Evolutionary conservation across 2,888 invertebrate genomes (phyloP), one percentile per base, ranked within the genome.

Genomic region (Synanthedon myopaeformis): DNA sequence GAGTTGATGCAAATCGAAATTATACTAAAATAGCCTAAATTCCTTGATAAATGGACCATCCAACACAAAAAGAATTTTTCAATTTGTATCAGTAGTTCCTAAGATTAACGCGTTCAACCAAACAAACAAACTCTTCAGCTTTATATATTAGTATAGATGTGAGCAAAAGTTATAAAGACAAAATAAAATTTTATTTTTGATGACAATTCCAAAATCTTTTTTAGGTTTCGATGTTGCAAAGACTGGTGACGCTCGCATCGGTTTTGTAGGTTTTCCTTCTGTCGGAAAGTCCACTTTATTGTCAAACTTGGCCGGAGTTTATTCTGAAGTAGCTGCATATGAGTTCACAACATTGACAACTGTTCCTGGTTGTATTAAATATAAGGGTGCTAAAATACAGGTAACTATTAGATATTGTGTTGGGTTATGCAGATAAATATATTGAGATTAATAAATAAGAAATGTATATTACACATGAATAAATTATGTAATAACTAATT

Each of bases 301-400:
- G 12, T 98, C 96, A 61, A 99, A 97, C 66, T 82, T 99, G 59
- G 99, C 99, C n/a, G 99, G 99, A 12, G 99, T 99, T 10, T 99
- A 99, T 78, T 99, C 99, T 0, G 99, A 99, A 88, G 99, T 99
- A 5, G 99, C 99, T 41, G 98, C 99, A 0, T 99, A 99, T 76
- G 99, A 99, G 86, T 99, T 99, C 84, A 99, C 99, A 60, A 99
- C 99, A 0, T 90, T 99, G 4, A 99, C 99, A 1, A 99, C 99
- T 8, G 99, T 99, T 11, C 99, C 99, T 0, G 99, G 99, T 13
- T 99, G 99, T 74, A 98, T 99, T 66, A 97, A 96, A 85, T 97
- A 97, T 78, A 99, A 99, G 85, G 99, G 99, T 61, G 99, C 99
- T 59, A 99, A 99, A 89, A 97, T 99, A 75, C 97, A 97, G 91